phyloP scores from a whole-genome alignment of 2,113 vertebrate species.

The Anguilla japonica region DNA sequence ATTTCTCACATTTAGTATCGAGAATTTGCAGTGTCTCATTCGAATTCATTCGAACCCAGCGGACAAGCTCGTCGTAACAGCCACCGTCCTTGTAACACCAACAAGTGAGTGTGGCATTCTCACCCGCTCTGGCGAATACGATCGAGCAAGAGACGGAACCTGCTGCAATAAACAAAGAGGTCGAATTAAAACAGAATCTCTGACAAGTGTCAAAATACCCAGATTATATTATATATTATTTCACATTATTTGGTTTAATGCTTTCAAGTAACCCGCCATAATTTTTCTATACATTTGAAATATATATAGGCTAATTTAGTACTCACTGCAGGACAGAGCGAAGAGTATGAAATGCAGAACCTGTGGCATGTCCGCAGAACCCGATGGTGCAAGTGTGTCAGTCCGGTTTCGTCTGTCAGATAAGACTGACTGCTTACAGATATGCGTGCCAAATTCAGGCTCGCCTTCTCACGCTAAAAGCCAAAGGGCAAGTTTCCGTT shows the following conservation, averaged over 20 bases:
- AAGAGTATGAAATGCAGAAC: too few species aligned
- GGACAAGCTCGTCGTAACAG: not conserved
- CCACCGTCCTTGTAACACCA: not conserved
- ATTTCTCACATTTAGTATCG: not conserved
- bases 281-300: too few species aligned
- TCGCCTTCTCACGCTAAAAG: not conserved
- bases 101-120: not conserved
- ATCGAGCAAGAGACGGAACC: not conserved
- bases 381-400: too few species aligned
- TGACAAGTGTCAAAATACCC: not conserved
- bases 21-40: slow-evolving; percentile 5
- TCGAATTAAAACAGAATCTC: not conserved
- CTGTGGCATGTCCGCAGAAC: too few species aligned
- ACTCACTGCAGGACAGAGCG: too few species aligned
- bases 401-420: too few species aligned
- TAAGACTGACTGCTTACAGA: not conserved
- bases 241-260: too few species aligned
- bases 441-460: not conserved
- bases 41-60: slow-evolving; percentile 15
- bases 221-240: not conserved
- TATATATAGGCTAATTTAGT: too few species aligned
- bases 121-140: not conserved
- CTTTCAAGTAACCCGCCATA: too few species aligned
- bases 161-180: slow-evolving; percentile 5
- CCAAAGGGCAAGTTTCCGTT: not conserved